phyloP scores from a whole-genome alignment of 2,888 invertebrate species.

The Ormyrus rosae region DNA sequence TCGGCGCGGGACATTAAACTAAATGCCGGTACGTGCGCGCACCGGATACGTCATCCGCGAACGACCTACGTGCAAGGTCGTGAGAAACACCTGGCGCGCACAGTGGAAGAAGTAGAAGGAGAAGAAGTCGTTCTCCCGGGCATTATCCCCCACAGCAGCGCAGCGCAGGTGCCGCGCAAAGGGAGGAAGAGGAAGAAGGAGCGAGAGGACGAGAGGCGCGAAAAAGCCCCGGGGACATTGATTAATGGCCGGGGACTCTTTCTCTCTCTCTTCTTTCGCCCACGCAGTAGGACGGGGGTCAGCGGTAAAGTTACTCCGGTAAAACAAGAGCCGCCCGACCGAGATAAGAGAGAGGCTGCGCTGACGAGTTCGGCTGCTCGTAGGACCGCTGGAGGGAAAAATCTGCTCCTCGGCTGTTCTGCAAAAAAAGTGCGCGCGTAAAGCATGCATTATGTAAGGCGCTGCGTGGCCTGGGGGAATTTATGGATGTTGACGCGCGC shows the following conservation, averaged over 20 bases:
- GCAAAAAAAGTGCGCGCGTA: not conserved
- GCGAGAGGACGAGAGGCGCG: not conserved
- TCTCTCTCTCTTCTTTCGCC: not conserved
- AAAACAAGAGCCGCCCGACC: no score
- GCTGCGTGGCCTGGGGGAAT: slow-evolving; percentile 18
- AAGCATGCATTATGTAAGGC: slow-evolving; percentile 26
- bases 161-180: not conserved
- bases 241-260: slow-evolving; percentile 11
- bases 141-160: slow-evolving; percentile 10
- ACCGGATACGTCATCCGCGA: not conserved
- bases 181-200: not conserved
- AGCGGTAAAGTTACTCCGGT: not conserved
- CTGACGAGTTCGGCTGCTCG: no score
- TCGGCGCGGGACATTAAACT: slow-evolving; percentile 11
- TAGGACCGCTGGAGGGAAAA: not conserved
- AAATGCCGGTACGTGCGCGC: slow-evolving; percentile 26
- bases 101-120: no score
- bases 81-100: slow-evolving; percentile 39
- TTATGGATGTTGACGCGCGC: slow-evolving; percentile 36
- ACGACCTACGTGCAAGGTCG: slow-evolving; percentile 11
- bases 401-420: not conserved
- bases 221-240: slow-evolving; percentile 13
- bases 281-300: slow-evolving; percentile 8
- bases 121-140: no score
- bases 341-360: no score